Conservation (phyloP, 2,888 invertebrate species). For the Acanthacorydalis orientalis region DNA sequence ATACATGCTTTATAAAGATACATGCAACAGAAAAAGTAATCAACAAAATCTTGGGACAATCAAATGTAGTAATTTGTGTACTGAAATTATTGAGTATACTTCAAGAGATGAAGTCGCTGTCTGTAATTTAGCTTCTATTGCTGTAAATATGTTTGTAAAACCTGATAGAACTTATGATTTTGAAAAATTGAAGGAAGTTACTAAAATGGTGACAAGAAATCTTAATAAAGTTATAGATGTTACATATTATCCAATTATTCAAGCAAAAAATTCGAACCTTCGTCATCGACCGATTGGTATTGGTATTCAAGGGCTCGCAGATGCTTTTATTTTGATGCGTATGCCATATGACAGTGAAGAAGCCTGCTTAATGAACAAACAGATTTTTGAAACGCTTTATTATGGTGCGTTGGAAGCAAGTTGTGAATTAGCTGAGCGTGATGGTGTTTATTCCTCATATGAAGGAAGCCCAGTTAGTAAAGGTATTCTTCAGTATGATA, state of each 20-base stretch:
- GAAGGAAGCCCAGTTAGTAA: constrained; percentile 83
- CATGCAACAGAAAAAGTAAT: constrained; percentile 93
- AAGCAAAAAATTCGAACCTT: constrained; percentile 76
- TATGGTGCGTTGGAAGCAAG: constrained; percentile 93
- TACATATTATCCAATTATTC: constrained; percentile 87
- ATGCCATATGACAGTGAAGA: constrained; percentile 81
- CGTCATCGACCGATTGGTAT: constrained; percentile 77
- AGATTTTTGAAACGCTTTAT: constrained; percentile 97
- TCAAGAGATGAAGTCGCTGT: constrained; percentile 88
- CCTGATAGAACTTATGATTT: constrained; percentile 69
- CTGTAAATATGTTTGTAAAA: constrained; percentile 85
- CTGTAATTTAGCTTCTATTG: constrained; percentile 94
- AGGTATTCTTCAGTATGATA: constrained; percentile 91
- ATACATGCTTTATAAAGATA: constrained; percentile 92
- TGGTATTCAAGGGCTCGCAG: constrained; percentile 94
- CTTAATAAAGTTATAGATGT: constrained; percentile 94
- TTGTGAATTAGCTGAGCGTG: constrained; percentile 74
- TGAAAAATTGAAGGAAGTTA: constrained; percentile 64
- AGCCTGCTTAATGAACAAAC: constrained; percentile 73
- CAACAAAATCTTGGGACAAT: constrained; percentile 98
- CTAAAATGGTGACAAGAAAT: constrained; percentile 78
- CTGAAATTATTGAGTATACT: constrained; percentile 94
- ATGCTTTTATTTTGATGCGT: constrained; percentile 87
- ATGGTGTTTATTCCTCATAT: constrained; percentile 84
- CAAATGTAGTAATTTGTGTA: constrained; percentile 94